Evolutionary conservation across 2,113 vertebrate genomes (phyloP).

Genomic region (Pelodiscus sinensis): DNA sequence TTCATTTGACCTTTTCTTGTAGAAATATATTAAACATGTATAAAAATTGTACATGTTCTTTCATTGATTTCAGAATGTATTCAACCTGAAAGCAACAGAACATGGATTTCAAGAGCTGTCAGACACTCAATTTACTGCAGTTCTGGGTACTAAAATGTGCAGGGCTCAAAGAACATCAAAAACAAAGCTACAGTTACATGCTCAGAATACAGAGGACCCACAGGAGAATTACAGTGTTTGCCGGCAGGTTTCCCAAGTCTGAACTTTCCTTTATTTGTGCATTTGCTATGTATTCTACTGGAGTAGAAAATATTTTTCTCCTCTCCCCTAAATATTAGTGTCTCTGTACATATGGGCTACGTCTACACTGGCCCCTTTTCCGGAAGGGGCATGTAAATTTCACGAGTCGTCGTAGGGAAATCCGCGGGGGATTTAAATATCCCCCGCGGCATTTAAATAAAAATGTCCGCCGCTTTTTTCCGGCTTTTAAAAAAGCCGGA

Average conservation of each 20-base stretch:
- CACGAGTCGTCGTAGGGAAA: too few species aligned
- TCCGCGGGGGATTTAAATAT: too few species aligned
- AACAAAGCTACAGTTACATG: constrained; percentile 44
- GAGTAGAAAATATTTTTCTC: neutral
- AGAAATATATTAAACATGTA: constrained; percentile 68
- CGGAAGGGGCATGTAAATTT: too few species aligned
- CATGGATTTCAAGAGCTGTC: constrained; percentile 60
- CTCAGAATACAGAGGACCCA: constrained; percentile 37
- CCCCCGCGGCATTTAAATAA: too few species aligned
- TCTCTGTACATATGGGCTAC: neutral
- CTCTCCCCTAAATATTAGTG: neutral
- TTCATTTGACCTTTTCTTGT: constrained; percentile 67
- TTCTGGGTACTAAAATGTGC: constrained; percentile 40
- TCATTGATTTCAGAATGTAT: constrained; percentile 58
- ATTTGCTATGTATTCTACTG: neutral
- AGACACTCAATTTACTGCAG: constrained; percentile 63
- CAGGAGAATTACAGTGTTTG: neutral
- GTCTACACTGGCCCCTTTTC: too few species aligned
- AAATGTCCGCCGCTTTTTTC: too few species aligned
- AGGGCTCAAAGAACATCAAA: constrained; percentile 35
- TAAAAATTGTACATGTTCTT: constrained; percentile 60
- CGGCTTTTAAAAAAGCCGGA: too few species aligned
- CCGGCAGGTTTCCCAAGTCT: constrained; percentile 2
- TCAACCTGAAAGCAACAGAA: constrained; percentile 64
- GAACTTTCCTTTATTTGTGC: constrained; percentile 13